Evolutionary conservation across 2,797 vertebrate species (phyloP).

Genomic region (Sebastes flavidus): DNA sequence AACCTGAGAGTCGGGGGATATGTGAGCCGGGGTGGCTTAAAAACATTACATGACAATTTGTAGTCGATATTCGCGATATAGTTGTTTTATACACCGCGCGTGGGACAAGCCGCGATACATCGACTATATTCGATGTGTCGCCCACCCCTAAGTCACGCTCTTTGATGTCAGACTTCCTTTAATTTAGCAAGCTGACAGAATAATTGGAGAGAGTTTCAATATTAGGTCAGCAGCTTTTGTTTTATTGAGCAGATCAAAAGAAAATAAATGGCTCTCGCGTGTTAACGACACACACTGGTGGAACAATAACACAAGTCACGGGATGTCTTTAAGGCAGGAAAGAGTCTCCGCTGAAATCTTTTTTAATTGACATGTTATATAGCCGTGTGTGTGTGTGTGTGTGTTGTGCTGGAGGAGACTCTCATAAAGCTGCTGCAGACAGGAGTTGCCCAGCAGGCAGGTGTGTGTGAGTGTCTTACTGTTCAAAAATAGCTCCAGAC

Average conservation of each 20-base stretch:
- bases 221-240: not conserved
- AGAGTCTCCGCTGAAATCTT: conserved; percentile 30
- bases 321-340: conserved; percentile 21
- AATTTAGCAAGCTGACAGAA: conserved; percentile 41
- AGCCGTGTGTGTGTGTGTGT: conserved; percentile 16
- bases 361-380: conserved; percentile 59
- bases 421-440: conserved; percentile 27
- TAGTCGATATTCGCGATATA: too few relatives aligned
- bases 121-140: too few relatives aligned
- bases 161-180: conserved; percentile 12
- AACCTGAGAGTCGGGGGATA: not conserved
- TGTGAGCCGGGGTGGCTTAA: not conserved
- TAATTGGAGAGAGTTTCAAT: conserved; percentile 14
- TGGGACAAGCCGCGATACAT: too few relatives aligned
- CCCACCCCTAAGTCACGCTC: not conserved
- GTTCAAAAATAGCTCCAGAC: conserved; percentile 16
- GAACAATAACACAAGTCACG: conserved; percentile 38
- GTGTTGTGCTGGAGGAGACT: conserved; percentile 1
- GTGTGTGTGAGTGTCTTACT: not conserved
- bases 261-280: conserved; percentile 36
- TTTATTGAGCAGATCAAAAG: conserved; percentile 36
- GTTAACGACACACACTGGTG: conserved; percentile 23
- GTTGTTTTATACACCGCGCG: too few relatives aligned
- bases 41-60: too few relatives aligned
- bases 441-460: conserved; percentile 10